Base-by-base conservation (phyloP, 1,140 invertebrate species). In the Anthonomus grandis region DNA sequence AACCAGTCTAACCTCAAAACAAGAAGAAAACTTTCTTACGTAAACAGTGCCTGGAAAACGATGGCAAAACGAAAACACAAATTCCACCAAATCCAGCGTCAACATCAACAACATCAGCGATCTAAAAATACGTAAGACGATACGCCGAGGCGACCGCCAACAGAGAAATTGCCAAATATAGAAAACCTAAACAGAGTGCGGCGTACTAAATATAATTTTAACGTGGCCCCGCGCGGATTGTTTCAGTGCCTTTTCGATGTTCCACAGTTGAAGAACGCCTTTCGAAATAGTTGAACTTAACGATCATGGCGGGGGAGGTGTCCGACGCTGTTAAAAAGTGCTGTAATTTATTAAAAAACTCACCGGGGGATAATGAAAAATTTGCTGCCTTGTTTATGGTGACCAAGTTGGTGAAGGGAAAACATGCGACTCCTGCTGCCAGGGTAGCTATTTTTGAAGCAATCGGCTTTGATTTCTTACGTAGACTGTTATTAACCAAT, bases 351-450 rank as follows among this genome's bases (percentile, higher is more conserved):
- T 73, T 94, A 49, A 86, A 89, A 69, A 80, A 80, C 64, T 87
- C 90, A 0, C 81, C 81, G 52, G 87, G 81, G 64, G 91, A 94
- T 73, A 93, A 90, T 0, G 91, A 95, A 75, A 94, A 93, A 74
- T 92, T 95, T 74, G 91, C 91, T 5, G 89, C 86, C 0, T 76
- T 95, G 2, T 92, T 94, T 70, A 86, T 94, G 84, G 89, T 94
- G 21, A 92, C 91, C 0, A 93, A 94, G 73, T 68, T 93, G 44
- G 83, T 93, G 5, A 89, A 90, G 71, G 83, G 82, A 49, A 86
- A 87, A 66, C 85, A 92, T 62, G 88, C 89, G 66, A 84, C 83
- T 54, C 70, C 83, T 1, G 72, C 75, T 8, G 81, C 83, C 6
- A 90, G 90, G 65, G 86, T 86, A 66, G 76, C 86, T n/a, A 75